These are phyloP conservation scores for Silvanus unidentatus DNA, from an alignment of 2,888 invertebrate genomes.

Conservation along the genomic window DNA sequence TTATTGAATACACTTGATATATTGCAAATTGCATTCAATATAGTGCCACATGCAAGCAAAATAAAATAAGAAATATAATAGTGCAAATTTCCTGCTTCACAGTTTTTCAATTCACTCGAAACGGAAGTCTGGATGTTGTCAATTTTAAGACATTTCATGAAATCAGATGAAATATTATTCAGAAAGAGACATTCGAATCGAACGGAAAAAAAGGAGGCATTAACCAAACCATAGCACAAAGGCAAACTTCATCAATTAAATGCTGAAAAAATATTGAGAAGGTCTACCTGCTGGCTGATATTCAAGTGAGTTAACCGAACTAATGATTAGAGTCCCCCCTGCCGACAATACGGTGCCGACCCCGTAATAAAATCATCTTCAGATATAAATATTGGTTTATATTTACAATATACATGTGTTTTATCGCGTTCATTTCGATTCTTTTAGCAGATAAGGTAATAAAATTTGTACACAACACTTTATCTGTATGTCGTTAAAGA, in stretches of 20 bases:
- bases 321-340: constrained; percentile 38
- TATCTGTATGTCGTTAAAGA: background rate
- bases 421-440: constrained; percentile 33
- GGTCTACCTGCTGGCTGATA: constrained; percentile 40
- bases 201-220: no score
- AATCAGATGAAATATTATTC: no score
- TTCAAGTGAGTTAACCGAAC: constrained; percentile 37
- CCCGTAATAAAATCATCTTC: constrained; percentile 46
- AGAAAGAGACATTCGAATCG: no score
- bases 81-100: no score
- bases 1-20: constrained; percentile 26
- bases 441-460: no score
- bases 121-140: no score
- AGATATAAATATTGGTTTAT: constrained; percentile 46
- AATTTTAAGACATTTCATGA: no score
- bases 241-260: constrained; percentile 32
- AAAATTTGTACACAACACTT: no score
- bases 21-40: constrained; percentile 31
- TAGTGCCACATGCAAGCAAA: background rate
- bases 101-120: no score
- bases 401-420: constrained; percentile 43
- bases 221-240: constrained; percentile 24
- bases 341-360: constrained; percentile 32
- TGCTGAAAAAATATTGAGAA: constrained; percentile 26
- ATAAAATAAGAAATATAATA: no score